Conservation (phyloP, 2,113 vertebrate species). For the human (Homo sapiens) region GRCh38 chr1:218773001-218773500, state of each 20-base stretch:
- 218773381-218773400: background rate
- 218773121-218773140: background rate
- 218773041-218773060: background rate
- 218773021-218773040: background rate
- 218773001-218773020: constrained; percentile 17
- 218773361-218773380: background rate
- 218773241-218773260: background rate
- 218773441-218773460: background rate
- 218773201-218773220: background rate
- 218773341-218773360: background rate
- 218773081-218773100: background rate
- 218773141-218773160: background rate
- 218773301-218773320: background rate
- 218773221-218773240: background rate
- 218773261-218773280: background rate
- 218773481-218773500: background rate
- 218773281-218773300: background rate
- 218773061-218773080: constrained; percentile 8
- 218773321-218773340: background rate
- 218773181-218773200: background rate
- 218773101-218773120: background rate
- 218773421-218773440: too few relatives aligned
- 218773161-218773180: background rate
- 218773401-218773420: background rate
- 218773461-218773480: background rate